These are phyloP conservation scores for Muscina levida DNA, from an alignment of 2,888 invertebrate species.

Conservation along the genomic window DNA sequence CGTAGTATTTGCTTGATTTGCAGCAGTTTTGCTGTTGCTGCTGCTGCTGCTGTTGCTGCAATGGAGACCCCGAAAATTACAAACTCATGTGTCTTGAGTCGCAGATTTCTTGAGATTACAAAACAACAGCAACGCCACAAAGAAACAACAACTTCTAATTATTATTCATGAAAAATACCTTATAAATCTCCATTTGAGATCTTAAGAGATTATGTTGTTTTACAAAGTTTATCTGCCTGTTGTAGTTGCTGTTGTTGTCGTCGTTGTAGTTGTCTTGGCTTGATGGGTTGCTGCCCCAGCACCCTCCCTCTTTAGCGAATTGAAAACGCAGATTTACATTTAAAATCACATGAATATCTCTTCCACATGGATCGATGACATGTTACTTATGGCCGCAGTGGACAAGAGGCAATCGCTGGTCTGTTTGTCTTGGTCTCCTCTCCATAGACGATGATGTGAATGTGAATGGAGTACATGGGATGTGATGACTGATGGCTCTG, in stretches of 20 bases:
- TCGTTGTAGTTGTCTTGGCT: not conserved
- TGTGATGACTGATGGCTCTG: slow-evolving; percentile 64
- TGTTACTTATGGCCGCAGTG: slow-evolving; percentile 29
- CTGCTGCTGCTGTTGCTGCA: too few relatives aligned
- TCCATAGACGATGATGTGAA: slow-evolving; percentile 31
- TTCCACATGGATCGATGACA: slow-evolving; percentile 19
- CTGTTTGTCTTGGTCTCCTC: not conserved
- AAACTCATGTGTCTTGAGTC: slow-evolving; percentile 13
- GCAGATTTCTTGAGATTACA: slow-evolving; percentile 40
- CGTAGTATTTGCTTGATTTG: not conserved
- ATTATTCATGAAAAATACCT: slow-evolving; percentile 44
- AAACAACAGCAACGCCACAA: slow-evolving; percentile 33
- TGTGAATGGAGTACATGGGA: slow-evolving; percentile 29
- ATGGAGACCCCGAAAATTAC: slow-evolving; percentile 7
- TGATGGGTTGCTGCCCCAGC: not conserved
- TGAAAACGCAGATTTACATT: slow-evolving; percentile 22
- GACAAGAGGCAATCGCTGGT: slow-evolving; percentile 26
- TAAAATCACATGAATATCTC: slow-evolving; percentile 39
- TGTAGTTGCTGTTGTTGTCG: not conserved
- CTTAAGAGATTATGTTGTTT: slow-evolving; percentile 45
- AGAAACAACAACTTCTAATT: slow-evolving; percentile 32
- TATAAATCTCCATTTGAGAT: slow-evolving; percentile 42
- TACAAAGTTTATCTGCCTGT: slow-evolving; percentile 35
- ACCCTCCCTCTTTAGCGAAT: not conserved
- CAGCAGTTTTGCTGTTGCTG: too few relatives aligned